Conservation (phyloP, 1,140 invertebrate species). For the Paralvinella palmiformis region DNA sequence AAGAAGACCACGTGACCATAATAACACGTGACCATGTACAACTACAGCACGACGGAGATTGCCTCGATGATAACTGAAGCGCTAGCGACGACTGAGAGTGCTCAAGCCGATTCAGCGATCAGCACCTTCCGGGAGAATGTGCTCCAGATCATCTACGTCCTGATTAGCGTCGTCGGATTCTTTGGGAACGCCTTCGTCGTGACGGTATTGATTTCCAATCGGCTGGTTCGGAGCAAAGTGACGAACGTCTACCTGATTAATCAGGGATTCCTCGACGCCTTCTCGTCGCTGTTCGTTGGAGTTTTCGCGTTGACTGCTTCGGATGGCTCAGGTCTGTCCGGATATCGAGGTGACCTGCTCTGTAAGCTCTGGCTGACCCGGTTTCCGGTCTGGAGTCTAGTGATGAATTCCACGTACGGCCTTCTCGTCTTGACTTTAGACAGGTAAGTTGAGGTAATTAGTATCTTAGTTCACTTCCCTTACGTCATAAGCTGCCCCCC, state of each 20-base stretch:
- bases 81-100: too few relatives aligned
- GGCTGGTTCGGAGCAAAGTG: background rate
- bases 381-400: conserved; percentile 7
- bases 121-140: too few relatives aligned
- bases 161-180: conserved; percentile 7
- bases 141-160: conserved; percentile 7
- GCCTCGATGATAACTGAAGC: too few relatives aligned
- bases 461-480: too few relatives aligned
- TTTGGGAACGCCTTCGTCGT: conserved; percentile 15
- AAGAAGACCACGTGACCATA: too few relatives aligned
- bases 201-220: background rate
- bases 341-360: conserved; percentile 6
- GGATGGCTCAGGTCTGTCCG: background rate
- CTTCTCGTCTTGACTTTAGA: conserved; percentile 13
- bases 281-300: conserved; percentile 13
- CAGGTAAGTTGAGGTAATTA: conserved; percentile 14
- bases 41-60: too few relatives aligned
- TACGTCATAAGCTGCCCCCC: too few relatives aligned
- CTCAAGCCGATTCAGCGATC: too few relatives aligned
- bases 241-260: conserved; percentile 13
- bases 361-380: conserved; percentile 15
- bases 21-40: too few relatives aligned
- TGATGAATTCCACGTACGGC: conserved; percentile 16
- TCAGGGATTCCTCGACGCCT: conserved; percentile 14
- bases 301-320: background rate